Evolutionary conservation across 2,113 vertebrate genomes (phyloP).

Genomic region (Piaya cayana): DNA sequence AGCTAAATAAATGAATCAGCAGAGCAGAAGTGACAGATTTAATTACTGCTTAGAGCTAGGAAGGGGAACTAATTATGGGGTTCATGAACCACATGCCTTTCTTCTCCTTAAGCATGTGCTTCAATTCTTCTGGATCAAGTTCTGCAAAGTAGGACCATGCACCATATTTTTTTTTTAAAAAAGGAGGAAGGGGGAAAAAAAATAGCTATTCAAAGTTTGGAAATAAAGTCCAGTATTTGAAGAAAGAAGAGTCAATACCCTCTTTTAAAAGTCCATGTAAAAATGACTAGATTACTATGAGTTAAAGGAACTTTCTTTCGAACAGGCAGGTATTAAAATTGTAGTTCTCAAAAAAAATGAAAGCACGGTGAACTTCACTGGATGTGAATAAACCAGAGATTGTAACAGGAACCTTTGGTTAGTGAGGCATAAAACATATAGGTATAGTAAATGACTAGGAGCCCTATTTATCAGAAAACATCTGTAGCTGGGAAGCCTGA

Average conservation of each 20-base stretch:
- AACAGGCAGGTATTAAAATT: neutral
- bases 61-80: conserved; percentile 85
- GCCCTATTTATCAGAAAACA: neutral
- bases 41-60: conserved; percentile 87
- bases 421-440: neutral
- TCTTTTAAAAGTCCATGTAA: neutral
- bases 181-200: neutral
- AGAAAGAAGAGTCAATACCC: neutral
- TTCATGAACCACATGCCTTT: conserved; percentile 79
- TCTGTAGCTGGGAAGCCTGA: neutral
- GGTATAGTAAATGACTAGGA: neutral
- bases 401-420: neutral
- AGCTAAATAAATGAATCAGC: conserved; percentile 88
- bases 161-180: neutral
- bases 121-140: conserved; percentile 58
- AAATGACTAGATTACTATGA: neutral
- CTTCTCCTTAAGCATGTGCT: conserved; percentile 74
- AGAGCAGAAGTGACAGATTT: conserved; percentile 90
- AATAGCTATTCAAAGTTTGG: neutral
- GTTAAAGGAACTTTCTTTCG: neutral
- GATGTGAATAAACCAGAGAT: neutral
- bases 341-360: neutral
- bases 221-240: conserved; percentile 3
- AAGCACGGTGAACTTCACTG: neutral
- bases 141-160: neutral